A percentile compares a stretch with the other conserved stretches of the same genome.
phyloP scores from a whole-genome alignment of 2,113 vertebrate species.

The Rhynchomys soricoides region DNA sequence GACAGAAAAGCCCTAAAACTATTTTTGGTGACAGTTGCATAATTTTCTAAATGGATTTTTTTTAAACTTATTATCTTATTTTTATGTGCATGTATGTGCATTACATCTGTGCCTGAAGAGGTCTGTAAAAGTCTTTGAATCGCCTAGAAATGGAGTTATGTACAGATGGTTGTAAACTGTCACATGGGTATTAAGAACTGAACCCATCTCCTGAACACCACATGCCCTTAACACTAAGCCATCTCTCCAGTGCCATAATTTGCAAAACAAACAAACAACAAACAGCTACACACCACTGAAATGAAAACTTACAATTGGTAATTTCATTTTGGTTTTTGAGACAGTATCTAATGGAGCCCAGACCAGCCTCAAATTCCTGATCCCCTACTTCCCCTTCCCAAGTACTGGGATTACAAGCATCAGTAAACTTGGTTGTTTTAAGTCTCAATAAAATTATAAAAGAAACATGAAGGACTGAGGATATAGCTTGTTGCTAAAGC shows the following conservation, averaged over 20 bases:
- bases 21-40: background rate
- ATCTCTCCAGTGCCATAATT: background rate
- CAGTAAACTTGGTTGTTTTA: background rate
- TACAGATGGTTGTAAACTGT: background rate
- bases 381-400: background rate
- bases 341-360: background rate
- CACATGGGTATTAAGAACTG: background rate
- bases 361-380: background rate
- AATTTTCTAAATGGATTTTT: background rate
- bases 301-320: background rate
- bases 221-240: background rate
- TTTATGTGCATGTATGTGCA: background rate
- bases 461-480: background rate
- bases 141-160: background rate
- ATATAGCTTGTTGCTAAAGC: background rate
- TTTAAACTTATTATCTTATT: background rate
- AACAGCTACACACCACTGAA: background rate
- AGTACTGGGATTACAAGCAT: background rate
- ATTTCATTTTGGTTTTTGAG: background rate
- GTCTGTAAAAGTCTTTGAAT: background rate
- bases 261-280: background rate
- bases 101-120: background rate
- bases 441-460: conserved; percentile 7
- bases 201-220: background rate
- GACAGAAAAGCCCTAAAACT: conserved; percentile 6